Evolutionary conservation across 2,888 invertebrate genomes (phyloP).

Genomic region (Lycaena phlaeas): DNA sequence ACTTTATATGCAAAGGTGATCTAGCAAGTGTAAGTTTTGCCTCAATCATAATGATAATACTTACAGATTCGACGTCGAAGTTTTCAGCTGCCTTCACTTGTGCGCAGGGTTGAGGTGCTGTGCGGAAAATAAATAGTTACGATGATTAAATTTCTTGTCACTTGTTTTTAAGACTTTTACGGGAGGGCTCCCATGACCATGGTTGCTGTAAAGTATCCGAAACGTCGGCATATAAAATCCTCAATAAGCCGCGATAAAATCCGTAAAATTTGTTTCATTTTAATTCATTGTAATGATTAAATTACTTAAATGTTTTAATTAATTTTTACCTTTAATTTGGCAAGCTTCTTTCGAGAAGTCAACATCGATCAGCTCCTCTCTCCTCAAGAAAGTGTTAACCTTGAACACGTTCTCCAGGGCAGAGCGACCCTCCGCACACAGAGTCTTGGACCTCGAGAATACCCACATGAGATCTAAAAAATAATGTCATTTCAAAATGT

Average conservation of each 20-base stretch:
- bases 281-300: too few relatives aligned
- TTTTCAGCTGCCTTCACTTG: conserved; percentile 42
- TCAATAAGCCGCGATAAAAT: too few relatives aligned
- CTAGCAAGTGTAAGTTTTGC: too few relatives aligned
- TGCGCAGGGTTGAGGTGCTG: conserved; percentile 28
- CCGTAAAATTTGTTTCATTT: too few relatives aligned
- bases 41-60: conserved; percentile 18
- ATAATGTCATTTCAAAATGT: not conserved
- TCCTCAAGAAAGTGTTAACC: not conserved
- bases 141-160: too few relatives aligned
- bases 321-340: not conserved
- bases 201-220: too few relatives aligned
- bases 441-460: conserved; percentile 1
- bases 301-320: not conserved
- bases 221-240: too few relatives aligned
- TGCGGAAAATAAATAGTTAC: too few relatives aligned
- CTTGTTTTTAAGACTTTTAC: too few relatives aligned
- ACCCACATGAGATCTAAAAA: conserved; percentile 5
- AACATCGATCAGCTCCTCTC: not conserved
- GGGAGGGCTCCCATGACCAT: too few relatives aligned
- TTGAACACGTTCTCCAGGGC: not conserved
- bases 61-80: conserved; percentile 41
- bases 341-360: conserved; percentile 3
- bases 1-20: too few relatives aligned
- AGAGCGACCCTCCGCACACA: not conserved